Conservation (phyloP, 2,113 vertebrate genomes). For the Lanius collurio region DNA sequence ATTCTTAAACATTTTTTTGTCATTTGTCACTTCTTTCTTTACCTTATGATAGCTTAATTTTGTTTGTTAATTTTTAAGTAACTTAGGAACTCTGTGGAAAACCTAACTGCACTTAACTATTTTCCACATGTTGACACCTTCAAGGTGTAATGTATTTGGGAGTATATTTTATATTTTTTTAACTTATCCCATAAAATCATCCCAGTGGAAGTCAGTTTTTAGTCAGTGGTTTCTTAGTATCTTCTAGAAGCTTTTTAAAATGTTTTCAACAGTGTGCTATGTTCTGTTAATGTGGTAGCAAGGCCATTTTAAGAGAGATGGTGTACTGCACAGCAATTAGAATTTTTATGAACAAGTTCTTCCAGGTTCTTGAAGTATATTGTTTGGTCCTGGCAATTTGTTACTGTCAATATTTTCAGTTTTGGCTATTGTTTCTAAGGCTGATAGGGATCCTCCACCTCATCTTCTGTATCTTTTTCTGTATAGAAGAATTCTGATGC, state of each 20-base stretch:
- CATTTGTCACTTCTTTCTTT: background rate
- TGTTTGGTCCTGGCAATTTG: background rate
- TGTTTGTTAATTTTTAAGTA: background rate
- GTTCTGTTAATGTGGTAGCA: background rate
- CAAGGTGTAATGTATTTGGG: background rate
- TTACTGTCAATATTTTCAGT: background rate
- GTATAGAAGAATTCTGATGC: background rate
- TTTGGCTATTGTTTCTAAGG: background rate
- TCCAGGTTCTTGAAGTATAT: background rate
- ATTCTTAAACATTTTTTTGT: background rate
- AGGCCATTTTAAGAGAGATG: background rate
- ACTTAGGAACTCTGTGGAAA: background rate
- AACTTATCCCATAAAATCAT: background rate
- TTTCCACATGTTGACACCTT: background rate
- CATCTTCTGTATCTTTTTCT: background rate
- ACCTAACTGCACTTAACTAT: background rate
- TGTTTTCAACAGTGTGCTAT: fast-evolving
- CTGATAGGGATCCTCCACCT: background rate
- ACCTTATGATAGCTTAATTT: background rate
- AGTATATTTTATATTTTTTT: background rate
- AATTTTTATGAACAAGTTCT: background rate
- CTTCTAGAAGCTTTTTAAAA: background rate
- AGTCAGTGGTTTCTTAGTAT: background rate
- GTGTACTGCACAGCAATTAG: background rate
- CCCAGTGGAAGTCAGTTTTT: background rate